phyloP scores from a whole-genome alignment of 2,797 vertebrate genomes.

The Girardinus metallicus region DNA sequence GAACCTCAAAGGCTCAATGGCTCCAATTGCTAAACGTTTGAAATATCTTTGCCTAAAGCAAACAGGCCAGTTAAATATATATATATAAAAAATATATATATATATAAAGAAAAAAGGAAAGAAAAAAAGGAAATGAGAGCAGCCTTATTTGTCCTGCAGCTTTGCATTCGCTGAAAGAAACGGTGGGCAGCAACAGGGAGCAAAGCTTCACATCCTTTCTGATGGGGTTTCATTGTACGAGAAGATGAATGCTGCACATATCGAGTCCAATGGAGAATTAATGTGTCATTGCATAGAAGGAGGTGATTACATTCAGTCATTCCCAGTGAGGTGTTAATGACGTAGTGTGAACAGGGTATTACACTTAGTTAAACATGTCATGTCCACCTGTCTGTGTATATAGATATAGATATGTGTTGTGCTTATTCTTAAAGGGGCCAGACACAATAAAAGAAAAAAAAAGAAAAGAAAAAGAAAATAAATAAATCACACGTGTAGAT shows the following conservation, averaged over 20 bases:
- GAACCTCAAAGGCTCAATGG: conserved; percentile 10
- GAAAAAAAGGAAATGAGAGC: conserved; percentile 31
- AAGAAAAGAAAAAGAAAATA: background rate
- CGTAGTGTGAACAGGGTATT: conserved; percentile 49
- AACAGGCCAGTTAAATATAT: conserved; percentile 34
- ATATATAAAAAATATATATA: no score
- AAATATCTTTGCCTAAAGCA: conserved; percentile 37
- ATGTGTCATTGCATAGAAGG: conserved; percentile 72
- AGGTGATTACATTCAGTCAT: conserved; percentile 77
- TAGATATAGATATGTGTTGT: conserved; percentile 14
- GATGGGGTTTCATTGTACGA: conserved; percentile 55
- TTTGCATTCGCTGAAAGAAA: conserved; percentile 63
- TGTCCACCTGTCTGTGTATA: conserved; percentile 32
- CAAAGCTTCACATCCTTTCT: conserved; percentile 58
- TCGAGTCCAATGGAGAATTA: conserved; percentile 59
- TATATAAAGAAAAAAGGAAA: background rate
- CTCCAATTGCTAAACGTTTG: conserved; percentile 15
- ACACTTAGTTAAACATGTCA: conserved; percentile 41
- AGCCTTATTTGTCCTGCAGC: conserved; percentile 40
- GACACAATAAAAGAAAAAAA: background rate
- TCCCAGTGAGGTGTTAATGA: conserved; percentile 80
- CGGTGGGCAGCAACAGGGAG: conserved; percentile 52
- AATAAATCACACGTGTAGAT: conserved; percentile 7
- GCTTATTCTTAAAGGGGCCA: conserved; percentile 17
- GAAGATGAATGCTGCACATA: conserved; percentile 41